Base-by-base conservation (phyloP, 2,113 vertebrate genomes). In the Heterocephalus glaber region DNA sequence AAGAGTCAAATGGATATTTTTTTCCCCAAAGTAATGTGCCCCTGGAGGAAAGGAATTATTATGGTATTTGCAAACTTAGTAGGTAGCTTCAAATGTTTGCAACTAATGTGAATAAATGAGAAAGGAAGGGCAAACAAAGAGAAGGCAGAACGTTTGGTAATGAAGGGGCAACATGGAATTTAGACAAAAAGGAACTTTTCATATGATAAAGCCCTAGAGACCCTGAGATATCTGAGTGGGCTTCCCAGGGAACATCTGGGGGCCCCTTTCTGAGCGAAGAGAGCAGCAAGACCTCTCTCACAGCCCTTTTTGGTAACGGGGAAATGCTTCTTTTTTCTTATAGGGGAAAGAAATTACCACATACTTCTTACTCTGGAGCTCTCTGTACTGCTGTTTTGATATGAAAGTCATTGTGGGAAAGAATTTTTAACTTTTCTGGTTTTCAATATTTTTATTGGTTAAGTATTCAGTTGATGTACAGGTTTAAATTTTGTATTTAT, bases 401-500 rank as follows among this genome's bases (percentile, higher is more conserved):
- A 12, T 63, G 79, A 74, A 92, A 20, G 22, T 80, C 89, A 79
- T 56, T 0, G 13, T 4, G 49, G 82, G 65, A 95, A 97, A 24
- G 58, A 58, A 1, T 0, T 28, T 49, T 14, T 47, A 94, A 47
- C 33, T 95, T 93, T 8, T 56, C 77, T 77, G 10, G 70, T 92
- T 95, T 60, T 7, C 26, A 58, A 96, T 28, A 49, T 49, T 58
- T 85, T 41, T 86, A 49, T 70, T 66, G 60, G 11, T 82, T 74
- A 92, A 97, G 58, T 82, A 90, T 96, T 96, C 30, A 94, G 77
- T 44, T 94, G 83, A 85, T 33, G 38, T 12, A 65, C 72, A 94
- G 10, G 38, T 89, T 96, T 95, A 63, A 96, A 86, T 97, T 97
- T 85, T 19, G 38, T 94, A 83, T 95, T 92, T 49, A 20, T 41